Evolutionary conservation across 2,888 invertebrate species (phyloP).

Genomic region (Cyrtodaria siliqua): DNA sequence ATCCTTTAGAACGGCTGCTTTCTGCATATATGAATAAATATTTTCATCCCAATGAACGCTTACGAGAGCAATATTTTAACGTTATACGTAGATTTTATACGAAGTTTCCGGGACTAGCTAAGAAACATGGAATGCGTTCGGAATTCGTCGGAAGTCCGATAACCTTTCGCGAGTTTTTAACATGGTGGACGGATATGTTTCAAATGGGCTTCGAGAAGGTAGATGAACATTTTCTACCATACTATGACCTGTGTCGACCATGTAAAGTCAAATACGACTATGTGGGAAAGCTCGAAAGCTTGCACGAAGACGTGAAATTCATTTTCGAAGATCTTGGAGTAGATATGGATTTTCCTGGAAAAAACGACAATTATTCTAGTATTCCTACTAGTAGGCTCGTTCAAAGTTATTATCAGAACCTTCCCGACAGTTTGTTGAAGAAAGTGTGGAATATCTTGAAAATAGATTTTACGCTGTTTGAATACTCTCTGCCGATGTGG

Average conservation of each 20-base stretch:
- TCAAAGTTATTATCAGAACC: conserved; percentile 90
- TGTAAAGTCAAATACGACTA: conserved; percentile 95
- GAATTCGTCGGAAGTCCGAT: conserved; percentile 90
- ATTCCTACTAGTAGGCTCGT: conserved; percentile 92
- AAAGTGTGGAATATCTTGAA: conserved; percentile 88
- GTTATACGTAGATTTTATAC: conserved; percentile 16
- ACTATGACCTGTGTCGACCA: conserved; percentile 93
- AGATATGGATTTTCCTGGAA: conserved; percentile 75
- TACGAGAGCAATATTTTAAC: conserved; percentile 16
- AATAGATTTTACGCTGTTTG: conserved; percentile 93
- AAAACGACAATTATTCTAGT: conserved; percentile 80
- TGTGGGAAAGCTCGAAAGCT: conserved; percentile 95
- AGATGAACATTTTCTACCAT: conserved; percentile 97
- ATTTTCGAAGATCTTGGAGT: conserved; percentile 71
- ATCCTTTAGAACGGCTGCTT: conserved; percentile 95
- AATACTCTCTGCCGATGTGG: conserved; percentile 88
- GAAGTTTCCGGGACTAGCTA: conserved; percentile 13
- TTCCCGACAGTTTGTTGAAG: conserved; percentile 88
- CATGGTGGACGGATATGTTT: conserved; percentile 89
- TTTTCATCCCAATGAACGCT: conserved; percentile 62
- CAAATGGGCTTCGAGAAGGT: conserved; percentile 80
- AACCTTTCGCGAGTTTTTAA: conserved; percentile 94
- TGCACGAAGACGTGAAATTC: conserved; percentile 91
- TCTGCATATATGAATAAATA: conserved; percentile 97
- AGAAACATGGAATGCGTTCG: not conserved